Evolutionary conservation across 2,888 invertebrate species (phyloP).

Genomic region (Fragum fragum): DNA sequence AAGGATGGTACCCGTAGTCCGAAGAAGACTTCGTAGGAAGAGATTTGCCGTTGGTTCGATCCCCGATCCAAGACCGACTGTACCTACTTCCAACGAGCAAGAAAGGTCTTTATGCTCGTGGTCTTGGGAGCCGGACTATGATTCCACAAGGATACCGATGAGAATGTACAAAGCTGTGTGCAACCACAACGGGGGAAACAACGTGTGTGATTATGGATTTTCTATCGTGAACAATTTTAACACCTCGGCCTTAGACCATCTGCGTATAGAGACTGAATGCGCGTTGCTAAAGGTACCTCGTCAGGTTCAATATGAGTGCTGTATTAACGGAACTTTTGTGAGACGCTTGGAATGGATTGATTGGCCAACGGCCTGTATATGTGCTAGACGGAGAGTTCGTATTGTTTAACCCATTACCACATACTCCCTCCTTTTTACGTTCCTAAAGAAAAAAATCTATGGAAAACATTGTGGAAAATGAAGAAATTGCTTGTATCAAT

Average conservation of each 20-base stretch:
- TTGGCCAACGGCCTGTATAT: slow-evolving; percentile 63
- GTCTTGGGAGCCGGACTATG: slow-evolving; percentile 34
- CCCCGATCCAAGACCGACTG: slow-evolving; percentile 6
- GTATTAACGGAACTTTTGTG: slow-evolving; percentile 46
- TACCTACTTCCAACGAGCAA: slow-evolving; percentile 16
- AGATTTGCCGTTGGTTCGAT: slow-evolving; percentile 35
- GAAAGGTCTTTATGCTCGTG: slow-evolving; percentile 58
- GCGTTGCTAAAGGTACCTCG: slow-evolving; percentile 41
- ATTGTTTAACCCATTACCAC: no score
- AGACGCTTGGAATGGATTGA: slow-evolving; percentile 29
- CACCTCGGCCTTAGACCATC: slow-evolving; percentile 16
- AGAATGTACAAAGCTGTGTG: slow-evolving; percentile 50
- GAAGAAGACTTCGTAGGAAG: slow-evolving; percentile 2
- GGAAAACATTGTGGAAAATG: no score
- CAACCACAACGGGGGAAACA: slow-evolving; percentile 40
- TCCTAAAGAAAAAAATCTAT: no score
- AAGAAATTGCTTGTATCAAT: no score
- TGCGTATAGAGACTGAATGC: slow-evolving; percentile 51
- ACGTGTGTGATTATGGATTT: slow-evolving; percentile 44
- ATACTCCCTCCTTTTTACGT: no score
- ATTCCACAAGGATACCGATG: slow-evolving; percentile 45
- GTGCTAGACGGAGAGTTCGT: slow-evolving; percentile 42
- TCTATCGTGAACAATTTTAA: slow-evolving; percentile 14
- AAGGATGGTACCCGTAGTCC: not conserved
- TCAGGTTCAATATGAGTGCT: slow-evolving; percentile 44